Percentiles rank a stretch among this genome's conserved stretches.
These are phyloP conservation scores for Tonatia bakeri DNA, from an alignment of 2,113 vertebrate genomes.

Conservation along the genomic window DNA sequence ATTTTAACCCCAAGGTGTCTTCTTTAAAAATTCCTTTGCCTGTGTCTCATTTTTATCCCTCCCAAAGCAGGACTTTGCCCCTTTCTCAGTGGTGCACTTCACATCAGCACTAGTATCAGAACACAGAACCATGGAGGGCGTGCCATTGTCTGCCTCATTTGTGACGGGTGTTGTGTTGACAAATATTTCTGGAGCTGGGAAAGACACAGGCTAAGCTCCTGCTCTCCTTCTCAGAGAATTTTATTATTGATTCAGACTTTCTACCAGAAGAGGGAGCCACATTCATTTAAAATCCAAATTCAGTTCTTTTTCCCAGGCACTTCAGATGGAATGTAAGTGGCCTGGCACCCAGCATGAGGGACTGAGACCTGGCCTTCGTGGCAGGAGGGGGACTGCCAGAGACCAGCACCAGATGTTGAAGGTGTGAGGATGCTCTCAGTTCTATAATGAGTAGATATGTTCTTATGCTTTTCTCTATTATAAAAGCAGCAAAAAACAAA, in stretches of 20 bases:
- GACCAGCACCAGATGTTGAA: too few species aligned
- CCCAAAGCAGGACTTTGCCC: neutral
- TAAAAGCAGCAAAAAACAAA: neutral
- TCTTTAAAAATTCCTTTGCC: neutral
- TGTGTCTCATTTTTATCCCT: neutral
- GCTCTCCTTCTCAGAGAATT: neutral
- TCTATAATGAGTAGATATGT: neutral
- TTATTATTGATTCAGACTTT: conserved; percentile 42
- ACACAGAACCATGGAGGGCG: neutral
- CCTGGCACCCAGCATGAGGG: neutral
- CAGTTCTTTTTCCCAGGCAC: neutral
- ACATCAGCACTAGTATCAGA: rapidly evolving
- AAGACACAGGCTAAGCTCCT: neutral
- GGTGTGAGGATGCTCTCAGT: neutral
- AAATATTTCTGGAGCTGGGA: neutral
- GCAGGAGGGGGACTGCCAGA: neutral
- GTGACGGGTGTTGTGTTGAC: neutral
- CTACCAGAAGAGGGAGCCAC: conserved; percentile 82
- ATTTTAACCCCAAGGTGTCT: neutral
- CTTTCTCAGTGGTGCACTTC: neutral
- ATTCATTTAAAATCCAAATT: conserved; percentile 72
- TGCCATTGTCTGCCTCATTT: neutral
- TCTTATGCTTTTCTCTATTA: neutral
- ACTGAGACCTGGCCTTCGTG: neutral
- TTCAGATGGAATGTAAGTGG: neutral